phyloP scores from a whole-genome alignment of 2,888 invertebrate species.

The Lasioglossum leucozonium region DNA sequence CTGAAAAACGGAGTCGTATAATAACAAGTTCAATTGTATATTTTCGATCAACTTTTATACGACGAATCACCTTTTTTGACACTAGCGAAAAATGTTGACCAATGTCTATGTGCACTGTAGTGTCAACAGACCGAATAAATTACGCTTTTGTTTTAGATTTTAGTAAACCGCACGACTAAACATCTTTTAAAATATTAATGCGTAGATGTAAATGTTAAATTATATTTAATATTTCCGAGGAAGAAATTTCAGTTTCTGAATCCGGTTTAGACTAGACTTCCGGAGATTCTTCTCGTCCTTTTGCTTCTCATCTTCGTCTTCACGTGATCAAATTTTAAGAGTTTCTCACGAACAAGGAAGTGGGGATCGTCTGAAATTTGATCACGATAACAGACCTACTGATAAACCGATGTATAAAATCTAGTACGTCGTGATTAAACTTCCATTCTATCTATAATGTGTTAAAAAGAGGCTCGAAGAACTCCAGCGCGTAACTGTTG shows the following conservation, averaged over 20 bases:
- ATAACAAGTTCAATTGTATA: neutral
- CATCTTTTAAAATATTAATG: neutral
- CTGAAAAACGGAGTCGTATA: neutral
- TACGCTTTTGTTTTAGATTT: neutral
- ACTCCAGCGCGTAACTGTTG: conserved; percentile 38
- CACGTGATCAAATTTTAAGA: conserved; percentile 11
- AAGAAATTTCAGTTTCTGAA: neutral
- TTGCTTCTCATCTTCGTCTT: conserved; percentile 24
- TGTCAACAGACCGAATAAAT: neutral
- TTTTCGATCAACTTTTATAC: neutral
- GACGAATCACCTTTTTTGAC: neutral
- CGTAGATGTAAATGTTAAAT: neutral
- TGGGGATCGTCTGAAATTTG: conserved; percentile 60
- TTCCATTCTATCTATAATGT: conserved; percentile 65
- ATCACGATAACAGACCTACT: conserved; percentile 71
- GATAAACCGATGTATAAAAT: conserved; percentile 79
- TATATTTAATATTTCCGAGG: neutral
- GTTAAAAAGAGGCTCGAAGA: conserved; percentile 57
- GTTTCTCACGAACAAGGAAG: conserved; percentile 25
- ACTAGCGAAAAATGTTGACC: too few species aligned
- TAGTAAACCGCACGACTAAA: neutral
- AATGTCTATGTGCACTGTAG: too few species aligned
- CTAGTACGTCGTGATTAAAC: conserved; percentile 63
- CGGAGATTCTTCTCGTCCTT: neutral
- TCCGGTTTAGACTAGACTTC: neutral